Conservation (phyloP, 2,888 invertebrate genomes). For the Rhyacophila evoluta region DNA sequence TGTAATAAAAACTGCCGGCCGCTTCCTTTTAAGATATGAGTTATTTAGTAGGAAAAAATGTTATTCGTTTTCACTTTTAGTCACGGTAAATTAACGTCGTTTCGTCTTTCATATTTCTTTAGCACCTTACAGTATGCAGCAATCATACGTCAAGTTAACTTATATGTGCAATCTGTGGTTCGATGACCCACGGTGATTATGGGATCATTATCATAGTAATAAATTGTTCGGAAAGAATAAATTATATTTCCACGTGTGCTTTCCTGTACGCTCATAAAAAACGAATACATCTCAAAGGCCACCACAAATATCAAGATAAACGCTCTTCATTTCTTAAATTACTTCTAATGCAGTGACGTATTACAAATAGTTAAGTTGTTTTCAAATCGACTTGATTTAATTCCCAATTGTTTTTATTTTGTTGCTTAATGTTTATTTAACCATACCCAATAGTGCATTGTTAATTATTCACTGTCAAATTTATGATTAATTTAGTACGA, state of each 20-base stretch:
- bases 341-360: too few relatives aligned
- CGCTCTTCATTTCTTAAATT: too few relatives aligned
- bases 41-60: not conserved
- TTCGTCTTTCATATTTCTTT: slow-evolving; percentile 13
- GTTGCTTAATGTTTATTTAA: too few relatives aligned
- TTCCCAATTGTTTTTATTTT: too few relatives aligned
- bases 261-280: too few relatives aligned
- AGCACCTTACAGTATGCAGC: not conserved
- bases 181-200: not conserved
- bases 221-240: not conserved
- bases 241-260: not conserved
- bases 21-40: slow-evolving; percentile 22
- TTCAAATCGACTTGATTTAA: too few relatives aligned
- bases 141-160: not conserved
- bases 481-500: too few relatives aligned
- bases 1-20: not conserved
- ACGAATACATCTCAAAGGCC: too few relatives aligned
- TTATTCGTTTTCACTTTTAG: slow-evolving; percentile 32
- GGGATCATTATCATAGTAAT: not conserved
- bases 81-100: slow-evolving; percentile 25
- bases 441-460: too few relatives aligned
- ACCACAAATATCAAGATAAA: too few relatives aligned
- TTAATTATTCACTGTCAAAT: too few relatives aligned
- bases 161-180: not conserved
- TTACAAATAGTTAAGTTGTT: too few relatives aligned